A percentile compares a stretch with the other conserved stretches of the same genome.
Evolutionary conservation across 2,113 vertebrate species (phyloP).

Genomic region (Sprattus sprattus): DNA sequence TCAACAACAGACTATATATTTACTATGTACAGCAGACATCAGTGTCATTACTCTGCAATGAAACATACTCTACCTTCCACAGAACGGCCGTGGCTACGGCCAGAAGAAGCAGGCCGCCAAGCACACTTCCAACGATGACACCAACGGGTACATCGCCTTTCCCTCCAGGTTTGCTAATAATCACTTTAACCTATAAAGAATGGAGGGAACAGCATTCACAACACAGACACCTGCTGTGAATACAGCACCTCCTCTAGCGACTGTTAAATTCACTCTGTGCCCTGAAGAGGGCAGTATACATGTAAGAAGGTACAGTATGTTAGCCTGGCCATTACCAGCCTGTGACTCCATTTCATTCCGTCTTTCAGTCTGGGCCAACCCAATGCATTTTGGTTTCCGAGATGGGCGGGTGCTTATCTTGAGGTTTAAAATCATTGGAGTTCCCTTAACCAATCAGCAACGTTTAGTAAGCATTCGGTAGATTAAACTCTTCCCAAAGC

Average conservation of each 20-base stretch:
- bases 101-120: slow-evolving; percentile 79
- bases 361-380: too few relatives aligned
- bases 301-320: neutral
- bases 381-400: too few relatives aligned
- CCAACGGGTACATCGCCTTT: slow-evolving; percentile 74
- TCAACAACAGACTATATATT: neutral
- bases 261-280: neutral
- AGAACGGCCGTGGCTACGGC: slow-evolving; percentile 66
- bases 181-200: slow-evolving; percentile 67
- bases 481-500: too few relatives aligned
- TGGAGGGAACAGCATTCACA: neutral
- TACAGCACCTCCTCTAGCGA: neutral
- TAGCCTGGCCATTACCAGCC: too few relatives aligned
- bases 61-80: slow-evolving; percentile 75
- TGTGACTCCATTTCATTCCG: too few relatives aligned
- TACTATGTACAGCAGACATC: neutral
- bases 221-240: neutral
- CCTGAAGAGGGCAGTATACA: neutral
- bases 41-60: too few relatives aligned
- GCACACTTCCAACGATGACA: slow-evolving; percentile 77
- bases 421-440: too few relatives aligned
- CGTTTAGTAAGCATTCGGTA: too few relatives aligned
- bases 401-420: too few relatives aligned
- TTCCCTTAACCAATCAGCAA: too few relatives aligned
- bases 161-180: slow-evolving; percentile 72